These are phyloP conservation scores for Scotopteryx bipunctaria DNA, from an alignment of 2,888 invertebrate species.

Conservation along the genomic window DNA sequence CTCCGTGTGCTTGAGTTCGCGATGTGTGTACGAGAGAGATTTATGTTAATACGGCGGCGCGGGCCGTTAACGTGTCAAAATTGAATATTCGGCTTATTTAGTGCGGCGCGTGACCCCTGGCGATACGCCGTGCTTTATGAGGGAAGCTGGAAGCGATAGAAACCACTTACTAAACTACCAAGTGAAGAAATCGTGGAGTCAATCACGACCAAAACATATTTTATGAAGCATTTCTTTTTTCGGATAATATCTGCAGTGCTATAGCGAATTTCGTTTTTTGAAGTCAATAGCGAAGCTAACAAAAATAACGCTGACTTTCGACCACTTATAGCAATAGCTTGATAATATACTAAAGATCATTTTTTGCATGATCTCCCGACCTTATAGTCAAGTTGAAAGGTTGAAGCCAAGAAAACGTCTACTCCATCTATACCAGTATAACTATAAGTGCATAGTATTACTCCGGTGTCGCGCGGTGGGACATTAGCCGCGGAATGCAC, in stretches of 20 bases:
- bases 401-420: neutral
- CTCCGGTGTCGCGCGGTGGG: neutral
- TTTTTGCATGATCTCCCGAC: neutral
- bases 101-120: conserved; percentile 23
- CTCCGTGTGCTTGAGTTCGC: no score
- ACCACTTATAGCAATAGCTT: no score
- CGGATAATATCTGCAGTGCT: no score
- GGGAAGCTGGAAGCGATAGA: neutral
- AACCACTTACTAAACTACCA: neutral
- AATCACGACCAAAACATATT: neutral
- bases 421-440: neutral
- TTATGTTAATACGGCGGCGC: conserved; percentile 21
- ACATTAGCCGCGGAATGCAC: conserved; percentile 13
- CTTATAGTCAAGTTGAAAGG: neutral
- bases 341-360: no score
- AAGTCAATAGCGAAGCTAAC: no score
- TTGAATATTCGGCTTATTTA: conserved; percentile 32
- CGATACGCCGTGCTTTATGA: conserved; percentile 2
- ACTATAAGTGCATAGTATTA: neutral
- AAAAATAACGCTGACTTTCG: no score
- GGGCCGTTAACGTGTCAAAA: conserved; percentile 32
- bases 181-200: neutral
- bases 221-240: no score
- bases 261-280: no score
- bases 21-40: no score